phyloP scores from a whole-genome alignment of 1,140 invertebrate species.

The Papilio machaon region DNA sequence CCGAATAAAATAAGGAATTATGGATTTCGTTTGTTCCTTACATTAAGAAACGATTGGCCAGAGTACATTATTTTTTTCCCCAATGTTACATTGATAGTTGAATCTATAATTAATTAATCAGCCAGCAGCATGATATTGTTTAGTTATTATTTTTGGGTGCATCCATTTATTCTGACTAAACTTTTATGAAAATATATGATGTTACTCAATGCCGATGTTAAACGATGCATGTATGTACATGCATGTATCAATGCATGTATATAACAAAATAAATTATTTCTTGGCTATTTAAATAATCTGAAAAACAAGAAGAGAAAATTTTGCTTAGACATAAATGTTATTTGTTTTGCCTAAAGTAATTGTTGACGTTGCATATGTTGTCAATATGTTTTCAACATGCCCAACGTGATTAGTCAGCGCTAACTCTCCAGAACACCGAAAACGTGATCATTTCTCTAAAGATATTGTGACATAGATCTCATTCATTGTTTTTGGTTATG shows the following conservation, averaged over 20 bases:
- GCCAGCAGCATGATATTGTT: background rate
- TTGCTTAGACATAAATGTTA: background rate
- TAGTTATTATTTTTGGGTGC: background rate
- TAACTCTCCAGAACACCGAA: background rate
- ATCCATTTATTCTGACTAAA: background rate
- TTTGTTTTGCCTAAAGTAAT: background rate
- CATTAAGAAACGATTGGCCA: background rate
- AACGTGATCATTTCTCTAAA: background rate
- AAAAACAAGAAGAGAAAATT: background rate
- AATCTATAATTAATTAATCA: background rate
- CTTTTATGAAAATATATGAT: background rate
- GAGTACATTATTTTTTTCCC: background rate
- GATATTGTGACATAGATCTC: conserved; percentile 1
- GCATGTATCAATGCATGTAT: no score
- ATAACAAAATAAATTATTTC: no score
- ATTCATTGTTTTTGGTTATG: background rate
- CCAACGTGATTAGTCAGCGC: background rate
- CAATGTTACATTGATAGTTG: background rate
- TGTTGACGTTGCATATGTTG: background rate
- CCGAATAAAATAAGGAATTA: background rate
- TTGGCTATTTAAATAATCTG: background rate
- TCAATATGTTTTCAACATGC: background rate
- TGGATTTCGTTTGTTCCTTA: background rate
- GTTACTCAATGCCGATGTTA: background rate
- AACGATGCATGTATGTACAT: background rate